Conservation (phyloP, 2,888 invertebrate species). For the Cephus rjabovi region DNA sequence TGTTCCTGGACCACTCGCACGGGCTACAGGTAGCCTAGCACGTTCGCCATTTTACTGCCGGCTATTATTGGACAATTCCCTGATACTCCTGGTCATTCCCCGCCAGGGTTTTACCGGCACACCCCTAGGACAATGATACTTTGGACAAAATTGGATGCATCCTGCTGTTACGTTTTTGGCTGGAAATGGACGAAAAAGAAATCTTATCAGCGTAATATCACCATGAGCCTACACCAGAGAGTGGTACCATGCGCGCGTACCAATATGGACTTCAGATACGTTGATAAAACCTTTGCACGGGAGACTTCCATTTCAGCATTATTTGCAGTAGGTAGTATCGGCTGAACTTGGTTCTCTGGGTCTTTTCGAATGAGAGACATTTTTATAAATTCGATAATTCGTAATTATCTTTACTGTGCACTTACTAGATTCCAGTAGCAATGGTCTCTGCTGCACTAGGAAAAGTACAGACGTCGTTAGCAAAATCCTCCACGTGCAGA, state of each 20-base stretch:
- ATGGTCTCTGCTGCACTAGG: too few species aligned
- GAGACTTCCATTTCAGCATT: not conserved
- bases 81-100: not conserved
- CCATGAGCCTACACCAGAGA: not conserved
- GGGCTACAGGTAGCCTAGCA: constrained; percentile 13
- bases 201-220: not conserved
- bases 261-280: not conserved
- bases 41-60: constrained; percentile 34
- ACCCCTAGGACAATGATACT: not conserved
- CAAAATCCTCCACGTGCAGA: too few species aligned
- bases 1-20: not conserved
- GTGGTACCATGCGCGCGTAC: not conserved
- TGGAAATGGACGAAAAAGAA: not conserved
- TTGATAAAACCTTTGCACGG: not conserved
- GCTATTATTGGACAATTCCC: constrained; percentile 42
- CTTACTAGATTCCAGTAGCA: too few species aligned
- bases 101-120: not conserved
- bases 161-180: not conserved
- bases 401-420: not conserved
- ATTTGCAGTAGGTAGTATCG: not conserved
- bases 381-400: not conserved
- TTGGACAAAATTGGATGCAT: not conserved
- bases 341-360: too few species aligned
- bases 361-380: not conserved
- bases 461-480: too few species aligned